These are phyloP conservation scores for Cacoxenus indagator DNA, from an alignment of 2,888 invertebrate genomes.

Conservation along the genomic window DNA sequence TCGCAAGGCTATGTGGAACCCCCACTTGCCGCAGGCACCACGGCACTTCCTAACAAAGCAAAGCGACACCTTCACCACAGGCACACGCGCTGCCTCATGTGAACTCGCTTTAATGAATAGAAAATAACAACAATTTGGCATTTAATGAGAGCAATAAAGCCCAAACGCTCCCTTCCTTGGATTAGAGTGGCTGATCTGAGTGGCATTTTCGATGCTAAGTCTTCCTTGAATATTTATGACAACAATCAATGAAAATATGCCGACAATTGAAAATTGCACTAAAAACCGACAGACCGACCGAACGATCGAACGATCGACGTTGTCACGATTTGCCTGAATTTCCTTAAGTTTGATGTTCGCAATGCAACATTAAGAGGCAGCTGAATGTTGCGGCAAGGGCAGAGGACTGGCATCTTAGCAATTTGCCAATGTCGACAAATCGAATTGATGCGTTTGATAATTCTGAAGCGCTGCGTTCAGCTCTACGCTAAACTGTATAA, in stretches of 20 bases:
- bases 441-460: not conserved
- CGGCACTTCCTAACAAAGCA: not conserved
- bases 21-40: too few species aligned
- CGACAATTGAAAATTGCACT: not conserved
- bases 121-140: conserved; percentile 48
- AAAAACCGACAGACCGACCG: not conserved
- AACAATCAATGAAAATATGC: conserved; percentile 14
- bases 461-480: not conserved
- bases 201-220: conserved; percentile 52
- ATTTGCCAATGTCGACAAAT: not conserved
- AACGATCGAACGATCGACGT: not conserved
- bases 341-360: not conserved
- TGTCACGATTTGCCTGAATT: not conserved
- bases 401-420: not conserved
- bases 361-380: not conserved
- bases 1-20: too few species aligned
- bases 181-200: not conserved
- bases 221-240: conserved; percentile 44
- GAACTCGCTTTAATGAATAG: conserved; percentile 11
- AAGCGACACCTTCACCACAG: not conserved
- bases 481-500: not conserved
- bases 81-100: not conserved
- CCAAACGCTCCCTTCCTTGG: conserved; percentile 22
- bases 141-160: conserved; percentile 46
- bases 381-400: not conserved